Base-by-base conservation (phyloP, 2,888 invertebrate genomes). In the Sminthurinus aureus region DNA sequence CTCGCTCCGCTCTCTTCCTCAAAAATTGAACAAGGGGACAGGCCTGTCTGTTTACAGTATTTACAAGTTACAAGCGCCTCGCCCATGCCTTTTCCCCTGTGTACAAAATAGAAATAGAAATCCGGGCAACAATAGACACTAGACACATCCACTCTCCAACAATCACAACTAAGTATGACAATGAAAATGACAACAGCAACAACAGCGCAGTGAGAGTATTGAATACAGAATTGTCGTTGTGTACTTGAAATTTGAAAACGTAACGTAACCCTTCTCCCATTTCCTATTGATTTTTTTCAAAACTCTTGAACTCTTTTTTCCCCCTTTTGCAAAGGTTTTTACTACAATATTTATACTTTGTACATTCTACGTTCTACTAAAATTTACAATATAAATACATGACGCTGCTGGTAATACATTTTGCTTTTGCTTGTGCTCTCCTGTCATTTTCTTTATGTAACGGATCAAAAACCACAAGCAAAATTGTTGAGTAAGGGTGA, bases 31-130 rank as follows among this genome's bases (percentile, higher is more conserved):
- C 52, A 26, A n/a, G 13, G 24, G 24, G 66, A 22, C 11, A 11
- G 66, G 69, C 79, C 58, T 69, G 79, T 69, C 79, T 79, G 20
- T 75, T 75, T 51, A 75, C 75, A 18, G 50, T n/a, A 52, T 38
- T 11, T 18, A 13, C 13, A 13, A 50, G 0, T 64, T 26, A 79
- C 64, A 24, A 64, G 69, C 20, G 67, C 80, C 80, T 80, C 80
- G 80, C 80, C 80, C 80, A 80, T 71, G 51, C 51, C 80, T 80
- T 80, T 71, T 24, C 26, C 78, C 38, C 38, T 20, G 15, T 51
- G 15, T 12, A 73, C 73, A 38, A 3, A 73, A 38, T 38, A 38
- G 38, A 38, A 38, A 75, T 8, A 69, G 38, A 75, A 75, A 38
- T 38, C 75, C 51, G 24, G 75, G 75, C 52, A 75, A 75, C 75